Conservation (phyloP, 2,888 invertebrate genomes). For the Ormyrus pomaceus region DNA sequence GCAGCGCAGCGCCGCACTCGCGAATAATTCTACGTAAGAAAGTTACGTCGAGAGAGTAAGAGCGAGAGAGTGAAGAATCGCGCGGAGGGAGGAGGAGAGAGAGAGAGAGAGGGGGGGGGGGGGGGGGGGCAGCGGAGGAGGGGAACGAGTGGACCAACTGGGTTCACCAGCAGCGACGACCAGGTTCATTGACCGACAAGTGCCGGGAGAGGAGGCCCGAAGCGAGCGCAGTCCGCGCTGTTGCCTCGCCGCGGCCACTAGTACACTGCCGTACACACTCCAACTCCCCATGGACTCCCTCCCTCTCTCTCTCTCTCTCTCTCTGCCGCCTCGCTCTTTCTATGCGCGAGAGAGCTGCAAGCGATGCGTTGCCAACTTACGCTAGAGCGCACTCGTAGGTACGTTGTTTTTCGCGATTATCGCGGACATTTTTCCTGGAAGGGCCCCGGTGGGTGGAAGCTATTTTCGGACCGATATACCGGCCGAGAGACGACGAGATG, state of each 20-base stretch:
- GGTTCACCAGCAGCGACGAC: conserved; percentile 72
- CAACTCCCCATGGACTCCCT: not conserved
- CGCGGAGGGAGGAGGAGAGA: conserved; percentile 51
- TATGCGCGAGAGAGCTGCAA: conserved; percentile 28
- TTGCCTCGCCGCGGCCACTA: conserved; percentile 39
- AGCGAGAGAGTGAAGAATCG: conserved; percentile 33
- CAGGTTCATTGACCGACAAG: conserved; percentile 75
- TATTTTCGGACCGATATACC: no score
- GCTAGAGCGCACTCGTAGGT: conserved; percentile 13
- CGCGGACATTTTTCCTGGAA: conserved; percentile 13
- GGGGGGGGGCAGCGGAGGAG: conserved; percentile 57
- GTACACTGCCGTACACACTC: not conserved
- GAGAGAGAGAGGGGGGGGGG: conserved; percentile 36
- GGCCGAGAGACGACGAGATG: no score
- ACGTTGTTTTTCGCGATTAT: conserved; percentile 35
- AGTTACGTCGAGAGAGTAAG: conserved; percentile 50
- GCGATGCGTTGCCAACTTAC: conserved; percentile 43
- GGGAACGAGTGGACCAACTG: conserved; percentile 74
- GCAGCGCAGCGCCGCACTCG: conserved; percentile 20
- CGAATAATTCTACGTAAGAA: conserved; percentile 47
- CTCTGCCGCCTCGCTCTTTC: not conserved
- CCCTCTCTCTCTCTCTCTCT: conserved; percentile 1
- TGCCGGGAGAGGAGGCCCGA: conserved; percentile 65
- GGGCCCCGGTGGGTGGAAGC: not conserved
- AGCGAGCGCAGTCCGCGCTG: conserved; percentile 55